Evolutionary conservation across 2,888 invertebrate species (phyloP), one percentile per base, ranked within the genome.

Genomic region (Nephrocerus scutellatus): DNA sequence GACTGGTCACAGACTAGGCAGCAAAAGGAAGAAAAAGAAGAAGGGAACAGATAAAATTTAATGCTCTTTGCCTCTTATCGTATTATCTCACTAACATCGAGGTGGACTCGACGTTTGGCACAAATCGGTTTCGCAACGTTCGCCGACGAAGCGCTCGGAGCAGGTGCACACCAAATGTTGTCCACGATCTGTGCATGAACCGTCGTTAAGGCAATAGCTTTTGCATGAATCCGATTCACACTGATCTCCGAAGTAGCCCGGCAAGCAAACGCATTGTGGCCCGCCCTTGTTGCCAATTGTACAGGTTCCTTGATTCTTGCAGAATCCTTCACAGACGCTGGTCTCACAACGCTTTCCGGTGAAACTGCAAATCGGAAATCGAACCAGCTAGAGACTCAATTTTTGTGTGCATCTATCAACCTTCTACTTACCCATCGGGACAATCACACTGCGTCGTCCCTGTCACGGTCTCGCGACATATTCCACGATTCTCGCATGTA

Each of bases 401-500:
- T 18, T 10, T n/a, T n/a, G n/a, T n/a, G n/a, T n/a, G n/a, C n/a
- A n/a, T n/a, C n/a, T n/a, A 22, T 22, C 23, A 22, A 10, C 8
- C 10, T 30, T 9, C 2, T 13, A 45, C 51, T 49, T 67, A 77
- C 38, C 77, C 77, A 47, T 71, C 67, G 4, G 71, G 71, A 56
- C 79, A 80, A 26, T 65, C 66, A 56, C 80, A 80, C 30, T 63
- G 64, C 24, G 70, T 67, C 12, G 60, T 62, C 1, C 63, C 67
- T 2, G 64, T 66, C 2, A 56, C 47, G 0, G 65, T 66, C 32
- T 68, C 66, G 0, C 67, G 56, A 53, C 81, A 81, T 9, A 74
- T 69, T 12, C 80, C 81, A 10, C 74, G 74, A 59, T 81, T 79
- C 37, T 72, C 69, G 56, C 82, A 82, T 4, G 68, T 66, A 18